Base-by-base conservation (phyloP, 2,113 vertebrate genomes). In the Syrrhaptes paradoxus region DNA sequence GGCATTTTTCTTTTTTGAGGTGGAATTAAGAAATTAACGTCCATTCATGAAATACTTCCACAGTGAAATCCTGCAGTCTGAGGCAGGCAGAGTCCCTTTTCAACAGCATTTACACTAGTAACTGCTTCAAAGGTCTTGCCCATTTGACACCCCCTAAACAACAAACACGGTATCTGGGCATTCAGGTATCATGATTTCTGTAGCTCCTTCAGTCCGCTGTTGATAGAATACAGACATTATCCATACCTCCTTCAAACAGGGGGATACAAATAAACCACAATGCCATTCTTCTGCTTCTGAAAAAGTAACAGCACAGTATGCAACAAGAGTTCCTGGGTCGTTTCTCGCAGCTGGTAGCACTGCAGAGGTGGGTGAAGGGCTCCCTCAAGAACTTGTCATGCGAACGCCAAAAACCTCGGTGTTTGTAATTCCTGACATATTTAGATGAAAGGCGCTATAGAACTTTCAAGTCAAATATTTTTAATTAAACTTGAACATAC, bases 401-500 rank as follows among this genome's bases (percentile, higher is more conserved):
- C 10, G 78, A 85, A 74, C 25, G 32, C 31, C 43, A 54, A 46
- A 92, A 87, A 41, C n/a, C 17, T 32, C 41, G 54, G 66, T 29
- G 36, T 61, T 19, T 46, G 34, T 49, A 55, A 78, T 68, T 89
- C 90, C 81, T 93, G 62, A 90, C 62, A 43, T 66, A 92, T 62
- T 95, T 38, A 90, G 81, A 97, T 93, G 93, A 96, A 96, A 96
- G 92, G 94, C 29, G 31, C 93, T 96, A 92, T 88, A 93, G 71
- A 96, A 74, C 79, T 97, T 96, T 95, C 92, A 89, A 87, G 88
- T 96, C 13, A 96, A 94, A 96, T 55, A 67, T 61, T 91, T 96
- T 97, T 97, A 97, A 97, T 97, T 93, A 66, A 86, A 89, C 67
- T 94, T 89, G 72, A 96, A 95, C 75, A 97, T 84, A 95, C 31